These are phyloP conservation scores for Delichon dasypus DNA, from an alignment of 2,797 vertebrate genomes.

Conservation along the genomic window DNA sequence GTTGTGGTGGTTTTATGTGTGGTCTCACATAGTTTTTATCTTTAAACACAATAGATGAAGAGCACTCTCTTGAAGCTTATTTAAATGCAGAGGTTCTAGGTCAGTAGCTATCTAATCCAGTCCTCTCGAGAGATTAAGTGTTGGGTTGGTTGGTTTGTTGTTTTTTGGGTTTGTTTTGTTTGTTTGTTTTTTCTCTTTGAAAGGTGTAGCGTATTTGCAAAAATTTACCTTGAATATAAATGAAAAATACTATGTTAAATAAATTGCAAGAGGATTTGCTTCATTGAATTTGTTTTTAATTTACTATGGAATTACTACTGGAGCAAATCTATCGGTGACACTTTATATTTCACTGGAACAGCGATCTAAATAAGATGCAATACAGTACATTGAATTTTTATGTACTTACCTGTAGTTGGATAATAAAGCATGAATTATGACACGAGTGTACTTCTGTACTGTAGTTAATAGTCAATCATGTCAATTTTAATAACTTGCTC, in stretches of 20 bases:
- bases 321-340: slow-evolving; percentile 23
- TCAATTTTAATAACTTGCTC: slow-evolving; percentile 43
- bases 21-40: neutral
- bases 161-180: too few species aligned
- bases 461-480: slow-evolving; percentile 24
- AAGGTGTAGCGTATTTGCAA: neutral
- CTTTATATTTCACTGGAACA: slow-evolving; percentile 39
- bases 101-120: neutral
- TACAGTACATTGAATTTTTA: slow-evolving; percentile 35
- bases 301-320: neutral
- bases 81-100: neutral
- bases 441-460: neutral
- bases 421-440: slow-evolving; percentile 48
- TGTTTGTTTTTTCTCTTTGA: neutral
- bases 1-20: neutral
- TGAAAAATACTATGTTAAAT: neutral
- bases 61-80: neutral
- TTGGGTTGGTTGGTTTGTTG: neutral
- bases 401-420: slow-evolving; percentile 49
- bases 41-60: neutral
- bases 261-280: slow-evolving; percentile 39
- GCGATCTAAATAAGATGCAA: slow-evolving; percentile 18
- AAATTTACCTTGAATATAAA: slow-evolving; percentile 27
- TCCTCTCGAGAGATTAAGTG: neutral
- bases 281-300: slow-evolving; percentile 13